Conservation (phyloP, 2,888 invertebrate species). For the Tiliacea citrago region DNA sequence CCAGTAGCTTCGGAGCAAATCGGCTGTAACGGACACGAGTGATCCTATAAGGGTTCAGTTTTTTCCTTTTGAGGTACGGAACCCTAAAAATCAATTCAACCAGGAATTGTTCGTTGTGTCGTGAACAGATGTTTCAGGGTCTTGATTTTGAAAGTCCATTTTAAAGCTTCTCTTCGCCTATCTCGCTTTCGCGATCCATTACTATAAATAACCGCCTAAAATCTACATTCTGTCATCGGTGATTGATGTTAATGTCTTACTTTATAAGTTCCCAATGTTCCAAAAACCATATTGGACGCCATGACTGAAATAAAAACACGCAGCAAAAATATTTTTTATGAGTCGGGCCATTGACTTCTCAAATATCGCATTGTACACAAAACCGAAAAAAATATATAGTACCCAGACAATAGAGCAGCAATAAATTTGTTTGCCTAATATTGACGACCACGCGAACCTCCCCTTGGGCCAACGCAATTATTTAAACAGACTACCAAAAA, state of each 20-base stretch:
- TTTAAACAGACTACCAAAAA: conserved; percentile 23
- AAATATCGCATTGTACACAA: conserved; percentile 34
- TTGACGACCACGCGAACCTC: conserved; percentile 53
- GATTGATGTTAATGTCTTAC: conserved; percentile 19
- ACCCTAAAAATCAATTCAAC: neutral
- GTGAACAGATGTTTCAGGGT: neutral
- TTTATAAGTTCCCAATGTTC: conserved; percentile 25
- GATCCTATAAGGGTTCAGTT: no score
- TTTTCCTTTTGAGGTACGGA: no score
- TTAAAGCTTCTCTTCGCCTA: neutral
- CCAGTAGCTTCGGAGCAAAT: no score
- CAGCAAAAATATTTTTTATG: conserved; percentile 30
- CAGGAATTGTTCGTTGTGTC: neutral
- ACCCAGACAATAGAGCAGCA: conserved; percentile 37
- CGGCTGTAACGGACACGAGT: no score
- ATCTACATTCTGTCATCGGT: neutral
- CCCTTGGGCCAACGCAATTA: conserved; percentile 21
- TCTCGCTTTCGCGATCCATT: neutral
- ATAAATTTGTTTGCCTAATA: conserved; percentile 51
- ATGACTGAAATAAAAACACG: conserved; percentile 37
- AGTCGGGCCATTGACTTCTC: conserved; percentile 24
- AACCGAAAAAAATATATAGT: conserved; percentile 11
- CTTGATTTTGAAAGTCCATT: neutral
- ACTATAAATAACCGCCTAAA: conserved; percentile 17
- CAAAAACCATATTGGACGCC: conserved; percentile 31